Conservation (phyloP, 2,888 invertebrate species). For the Plagodis pulveraria region DNA sequence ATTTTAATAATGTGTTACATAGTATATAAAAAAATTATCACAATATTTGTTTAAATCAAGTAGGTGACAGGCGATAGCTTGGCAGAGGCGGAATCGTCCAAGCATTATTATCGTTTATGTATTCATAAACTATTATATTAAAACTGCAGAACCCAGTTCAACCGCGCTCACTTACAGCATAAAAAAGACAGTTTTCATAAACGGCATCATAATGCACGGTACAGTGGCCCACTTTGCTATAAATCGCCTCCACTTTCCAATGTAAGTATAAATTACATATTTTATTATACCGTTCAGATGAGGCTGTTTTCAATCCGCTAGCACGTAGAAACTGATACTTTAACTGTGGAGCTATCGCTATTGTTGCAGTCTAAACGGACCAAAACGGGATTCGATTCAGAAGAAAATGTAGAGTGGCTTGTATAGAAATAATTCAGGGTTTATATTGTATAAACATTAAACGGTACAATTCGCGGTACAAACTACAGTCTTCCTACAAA, state of each 20-base stretch:
- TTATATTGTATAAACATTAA: conserved; percentile 2
- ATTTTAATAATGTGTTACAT: no score
- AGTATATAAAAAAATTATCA: no score
- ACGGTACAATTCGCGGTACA: background rate
- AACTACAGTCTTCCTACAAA: no score
- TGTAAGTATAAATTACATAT: conserved; percentile 52
- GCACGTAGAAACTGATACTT: background rate
- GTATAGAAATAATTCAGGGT: conserved; percentile 5
- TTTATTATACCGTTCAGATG: conserved; percentile 43
- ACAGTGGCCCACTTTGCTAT: conserved; percentile 54
- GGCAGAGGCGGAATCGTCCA: no score
- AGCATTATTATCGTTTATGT: no score
- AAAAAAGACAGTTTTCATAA: conserved; percentile 26
- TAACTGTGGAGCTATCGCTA: conserved; percentile 4
- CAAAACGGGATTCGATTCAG: conserved; percentile 13
- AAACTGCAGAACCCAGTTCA: conserved; percentile 12
- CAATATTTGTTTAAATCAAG: no score
- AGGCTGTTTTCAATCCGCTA: conserved; percentile 28
- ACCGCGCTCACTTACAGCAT: conserved; percentile 5
- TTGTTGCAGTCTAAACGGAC: conserved; percentile 23
- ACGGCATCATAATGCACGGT: conserved; percentile 47
- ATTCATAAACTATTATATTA: no score
- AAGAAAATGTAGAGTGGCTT: conserved; percentile 17
- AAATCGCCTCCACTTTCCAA: conserved; percentile 59
- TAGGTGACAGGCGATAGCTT: no score